Conservation (phyloP, 2,113 vertebrate genomes). For the Protomyctophum bolini region DNA sequence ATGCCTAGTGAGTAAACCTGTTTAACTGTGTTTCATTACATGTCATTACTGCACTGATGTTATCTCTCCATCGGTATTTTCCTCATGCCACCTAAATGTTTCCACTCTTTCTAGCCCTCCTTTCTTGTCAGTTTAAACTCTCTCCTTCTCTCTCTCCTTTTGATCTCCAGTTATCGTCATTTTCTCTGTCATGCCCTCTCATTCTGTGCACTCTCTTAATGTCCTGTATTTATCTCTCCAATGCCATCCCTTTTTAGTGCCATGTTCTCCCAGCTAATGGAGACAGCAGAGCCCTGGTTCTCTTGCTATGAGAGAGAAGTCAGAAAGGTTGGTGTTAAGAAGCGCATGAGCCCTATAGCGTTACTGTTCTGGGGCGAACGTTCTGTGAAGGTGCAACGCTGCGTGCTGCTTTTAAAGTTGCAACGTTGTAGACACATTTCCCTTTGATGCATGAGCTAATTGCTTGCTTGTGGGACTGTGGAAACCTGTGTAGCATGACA, state of each 20-base stretch:
- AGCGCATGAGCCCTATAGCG: no score
- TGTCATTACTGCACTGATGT: background rate
- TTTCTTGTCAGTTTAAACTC: background rate
- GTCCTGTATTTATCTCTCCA: background rate
- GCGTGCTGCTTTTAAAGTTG: no score
- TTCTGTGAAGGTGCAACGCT: no score
- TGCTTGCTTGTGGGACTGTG: no score
- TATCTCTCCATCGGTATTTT: no score
- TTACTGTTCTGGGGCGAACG: no score
- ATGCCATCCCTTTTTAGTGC: conserved; percentile 54
- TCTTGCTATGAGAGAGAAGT: conserved; percentile 81
- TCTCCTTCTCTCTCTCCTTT: background rate
- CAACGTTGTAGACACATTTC: no score
- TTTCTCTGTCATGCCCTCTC: background rate
- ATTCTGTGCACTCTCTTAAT: background rate
- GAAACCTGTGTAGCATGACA: background rate
- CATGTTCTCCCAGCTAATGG: conserved; percentile 83
- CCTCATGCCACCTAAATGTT: no score
- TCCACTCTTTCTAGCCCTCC: no score
- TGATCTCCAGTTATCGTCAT: background rate
- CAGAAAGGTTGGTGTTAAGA: conserved; percentile 65
- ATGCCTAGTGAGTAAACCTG: conserved; percentile 91
- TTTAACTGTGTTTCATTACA: background rate
- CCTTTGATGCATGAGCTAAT: no score
- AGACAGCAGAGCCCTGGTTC: conserved; percentile 83